Base-by-base conservation (phyloP, 2,888 invertebrate genomes). In the Andricus quercusramuli region DNA sequence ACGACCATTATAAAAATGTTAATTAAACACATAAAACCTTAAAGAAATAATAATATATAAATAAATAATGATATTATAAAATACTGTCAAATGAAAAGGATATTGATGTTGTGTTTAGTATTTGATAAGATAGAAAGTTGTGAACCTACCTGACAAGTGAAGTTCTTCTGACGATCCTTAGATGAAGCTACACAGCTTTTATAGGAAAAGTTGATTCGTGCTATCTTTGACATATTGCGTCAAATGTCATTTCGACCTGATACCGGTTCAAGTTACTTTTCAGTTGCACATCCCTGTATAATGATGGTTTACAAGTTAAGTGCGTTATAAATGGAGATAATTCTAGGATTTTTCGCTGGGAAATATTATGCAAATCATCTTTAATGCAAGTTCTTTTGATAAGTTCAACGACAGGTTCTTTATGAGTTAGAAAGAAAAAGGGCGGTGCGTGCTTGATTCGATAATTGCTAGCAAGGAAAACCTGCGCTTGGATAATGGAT, bases 161-260 rank as follows among this genome's bases (percentile, higher is more conserved):
- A 78, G 66, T 51, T 79, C 77, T 83, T 87, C 88, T 90, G 88
- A 84, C 80, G 85, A 82, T 80, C 68, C 66, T 82, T 76, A 66
- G 77, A 78, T 78, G 68, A 76, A 76, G 22, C 78, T 83, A 41
- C 74, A 51, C 84, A 81, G 82, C 88, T 89, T 90, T 88, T 88
- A 90, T 89, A 90, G 84, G 80, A 83, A 81, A 83, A 79, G 83
- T 59, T 83, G 77, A 82, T 76, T 81, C 84, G 56, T 79, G 81
- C 81, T 86, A 84, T 85, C 82, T 83, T 80, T 85, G 85, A 83
- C 83, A 85, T 85, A 85, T 86, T 82, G 77, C 83, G 70, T 86
- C 80, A 89, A 90, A 89, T 89, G 89, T 87, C 88, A 90, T 83
- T 83, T 85, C 83, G 66, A 74, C 70, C 32, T 85, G 84, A 89